Base-by-base conservation (phyloP, 1,140 invertebrate species). In the Ceratina australensis region DNA sequence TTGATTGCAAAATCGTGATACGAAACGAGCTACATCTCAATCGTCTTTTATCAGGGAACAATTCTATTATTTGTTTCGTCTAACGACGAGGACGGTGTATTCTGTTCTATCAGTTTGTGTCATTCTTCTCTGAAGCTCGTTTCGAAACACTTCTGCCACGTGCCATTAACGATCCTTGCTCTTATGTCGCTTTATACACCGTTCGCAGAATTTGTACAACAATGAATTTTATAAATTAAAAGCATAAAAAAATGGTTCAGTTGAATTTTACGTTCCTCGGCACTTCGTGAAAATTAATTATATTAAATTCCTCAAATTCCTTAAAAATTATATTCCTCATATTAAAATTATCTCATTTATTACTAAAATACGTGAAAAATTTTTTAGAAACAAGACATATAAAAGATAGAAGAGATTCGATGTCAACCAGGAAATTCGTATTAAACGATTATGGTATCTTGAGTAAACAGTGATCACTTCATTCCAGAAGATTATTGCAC, bases 91-190 rank as follows among this genome's bases (percentile, higher is more conserved):
- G 28, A n/a, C 24, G n/a, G 3, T n/a, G 2, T 15, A 61, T 33
- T 24, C 63, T 72, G 52, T 54, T 72, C 15, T 52, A 72, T 69
- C 67, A 47, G 28, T 3, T 26, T 22, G 67, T n/a, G 56, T 8
- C 3, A 47, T 16, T 47, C 5, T 56, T 2, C 0, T 4, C 28
- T 3, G 8, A 12, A 20, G 24, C 3, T 20, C 5, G 8, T 42
- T 61, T 33, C 28, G 60, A 18, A 61, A 61, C n/a, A n/a, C 22
- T 3, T 33, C 18, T 42, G 60, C 12, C 60, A 61, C 60, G 16
- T 42, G 60, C 3, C 24, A 7, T 3, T 5, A 22, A 61, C 33
- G 15, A 3, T 2, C 15, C 15, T 33, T 5, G 59, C 20, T 7
- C 7, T 56, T 56, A 7, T n/a, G 8, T 3, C 18, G 52, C 16